These are phyloP conservation scores for Melieria omissa DNA, from an alignment of 2,888 invertebrate genomes.

Conservation along the genomic window DNA sequence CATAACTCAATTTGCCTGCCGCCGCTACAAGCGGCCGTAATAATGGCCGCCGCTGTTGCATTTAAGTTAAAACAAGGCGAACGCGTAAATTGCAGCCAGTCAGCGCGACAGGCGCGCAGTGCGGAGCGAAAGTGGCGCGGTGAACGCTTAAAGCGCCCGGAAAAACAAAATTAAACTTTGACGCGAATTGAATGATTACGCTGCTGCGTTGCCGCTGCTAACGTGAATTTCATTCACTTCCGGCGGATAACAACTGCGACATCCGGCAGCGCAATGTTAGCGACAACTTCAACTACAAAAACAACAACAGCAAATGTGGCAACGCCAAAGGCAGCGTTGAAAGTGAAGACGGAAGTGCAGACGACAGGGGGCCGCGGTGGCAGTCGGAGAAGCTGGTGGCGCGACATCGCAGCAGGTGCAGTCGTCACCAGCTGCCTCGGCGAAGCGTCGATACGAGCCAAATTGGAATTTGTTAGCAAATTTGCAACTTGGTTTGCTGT, in stretches of 20 bases:
- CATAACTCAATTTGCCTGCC: conserved; percentile 30
- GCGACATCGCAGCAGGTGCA: conserved; percentile 7
- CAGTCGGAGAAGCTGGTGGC: conserved; percentile 15
- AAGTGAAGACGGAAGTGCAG: conserved; percentile 9
- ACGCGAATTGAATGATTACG: conserved; percentile 5
- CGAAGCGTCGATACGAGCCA: conserved; percentile 23
- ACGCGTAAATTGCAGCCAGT: no score
- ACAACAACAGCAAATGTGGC: conserved; percentile 10
- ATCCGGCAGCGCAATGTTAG: conserved; percentile 37
- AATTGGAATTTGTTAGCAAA: conserved; percentile 47
- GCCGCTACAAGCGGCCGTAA: no score
- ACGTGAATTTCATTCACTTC: conserved; percentile 44
- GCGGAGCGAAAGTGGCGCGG: neutral
- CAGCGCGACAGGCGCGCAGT: neutral
- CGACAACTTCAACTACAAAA: neutral
- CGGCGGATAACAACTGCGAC: conserved; percentile 46
- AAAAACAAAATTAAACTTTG: conserved; percentile 36
- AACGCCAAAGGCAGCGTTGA: neutral
- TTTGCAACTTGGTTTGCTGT: conserved; percentile 34
- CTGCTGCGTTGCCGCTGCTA: conserved; percentile 24
- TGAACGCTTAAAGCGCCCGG: conserved; percentile 17
- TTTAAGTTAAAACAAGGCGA: no score
- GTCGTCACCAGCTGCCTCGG: neutral
- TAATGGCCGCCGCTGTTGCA: no score
- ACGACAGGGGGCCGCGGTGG: conserved; percentile 29